These are phyloP conservation scores for Platichthys flesus DNA, from an alignment of 2,113 vertebrate genomes.

Conservation along the genomic window DNA sequence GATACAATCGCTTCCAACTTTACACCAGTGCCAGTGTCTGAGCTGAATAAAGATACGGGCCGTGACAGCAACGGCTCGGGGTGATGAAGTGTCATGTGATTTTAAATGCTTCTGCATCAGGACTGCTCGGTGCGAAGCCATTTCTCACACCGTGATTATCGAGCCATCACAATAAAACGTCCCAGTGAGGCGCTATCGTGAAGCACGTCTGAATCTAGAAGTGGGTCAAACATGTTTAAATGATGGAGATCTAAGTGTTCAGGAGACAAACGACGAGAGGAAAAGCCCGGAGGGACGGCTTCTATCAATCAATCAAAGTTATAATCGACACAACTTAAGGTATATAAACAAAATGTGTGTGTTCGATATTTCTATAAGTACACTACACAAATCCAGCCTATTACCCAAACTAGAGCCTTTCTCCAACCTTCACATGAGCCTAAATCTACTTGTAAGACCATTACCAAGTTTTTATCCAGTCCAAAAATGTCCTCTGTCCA, in stretches of 20 bases:
- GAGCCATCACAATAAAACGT: neutral
- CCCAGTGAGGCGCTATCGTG: too few relatives aligned
- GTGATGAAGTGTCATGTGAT: conserved; percentile 22
- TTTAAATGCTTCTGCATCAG: too few relatives aligned
- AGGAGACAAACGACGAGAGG: neutral
- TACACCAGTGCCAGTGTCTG: neutral
- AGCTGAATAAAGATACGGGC: neutral
- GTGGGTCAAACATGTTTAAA: neutral
- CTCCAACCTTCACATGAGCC: neutral
- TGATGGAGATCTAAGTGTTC: neutral
- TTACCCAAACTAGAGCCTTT: too few relatives aligned
- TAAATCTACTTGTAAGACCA: neutral
- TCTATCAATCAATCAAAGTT: too few relatives aligned
- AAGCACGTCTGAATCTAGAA: neutral
- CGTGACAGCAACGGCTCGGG: conserved; percentile 4
- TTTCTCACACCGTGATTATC: neutral
- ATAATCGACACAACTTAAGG: too few relatives aligned
- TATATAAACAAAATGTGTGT: too few relatives aligned
- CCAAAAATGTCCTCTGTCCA: neutral
- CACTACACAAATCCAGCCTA: too few relatives aligned
- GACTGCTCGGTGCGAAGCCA: too few relatives aligned
- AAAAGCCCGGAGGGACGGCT: neutral
- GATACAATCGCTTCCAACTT: neutral
- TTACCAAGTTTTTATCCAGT: neutral
- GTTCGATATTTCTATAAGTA: too few relatives aligned